Percentiles rank a stretch among this genome's conserved stretches.
These are phyloP conservation scores for Zosterops pallidus DNA, from an alignment of 2,113 vertebrate species.

Conservation along the genomic window DNA sequence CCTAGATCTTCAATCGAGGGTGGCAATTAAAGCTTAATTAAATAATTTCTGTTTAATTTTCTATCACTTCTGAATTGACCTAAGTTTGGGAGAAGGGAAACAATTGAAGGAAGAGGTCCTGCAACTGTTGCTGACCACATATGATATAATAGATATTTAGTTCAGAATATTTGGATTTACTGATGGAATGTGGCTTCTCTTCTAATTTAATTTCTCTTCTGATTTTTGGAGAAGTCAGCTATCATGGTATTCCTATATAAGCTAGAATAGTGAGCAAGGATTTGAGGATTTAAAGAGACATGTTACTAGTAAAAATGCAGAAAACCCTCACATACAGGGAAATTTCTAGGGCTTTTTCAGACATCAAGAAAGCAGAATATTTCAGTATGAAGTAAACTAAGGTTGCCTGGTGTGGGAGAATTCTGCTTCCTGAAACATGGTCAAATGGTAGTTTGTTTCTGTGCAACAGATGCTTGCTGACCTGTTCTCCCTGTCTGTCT, in stretches of 20 bases:
- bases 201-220: not conserved
- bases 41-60: not conserved
- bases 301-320: not conserved
- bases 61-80: not conserved
- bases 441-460: not conserved
- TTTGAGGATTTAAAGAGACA: not conserved
- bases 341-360: not conserved
- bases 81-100: not conserved
- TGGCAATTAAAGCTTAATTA: not conserved
- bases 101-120: not conserved
- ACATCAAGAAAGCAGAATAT: not conserved
- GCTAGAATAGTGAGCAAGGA: not conserved
- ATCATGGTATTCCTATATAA: not conserved
- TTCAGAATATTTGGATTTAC: not conserved
- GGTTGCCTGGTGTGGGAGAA: not conserved
- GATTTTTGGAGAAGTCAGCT: not conserved
- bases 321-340: not conserved
- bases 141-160: not conserved
- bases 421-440: not conserved
- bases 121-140: rapidly evolving
- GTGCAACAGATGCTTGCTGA: not conserved
- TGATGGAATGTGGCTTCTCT: not conserved
- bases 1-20: not conserved
- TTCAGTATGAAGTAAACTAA: not conserved
- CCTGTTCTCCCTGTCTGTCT: not conserved